A percentile compares a stretch with the other conserved stretches of the same genome.
Conservation (phyloP, 2,797 vertebrate species). For the Parauchenoglanis punctatus region DNA sequence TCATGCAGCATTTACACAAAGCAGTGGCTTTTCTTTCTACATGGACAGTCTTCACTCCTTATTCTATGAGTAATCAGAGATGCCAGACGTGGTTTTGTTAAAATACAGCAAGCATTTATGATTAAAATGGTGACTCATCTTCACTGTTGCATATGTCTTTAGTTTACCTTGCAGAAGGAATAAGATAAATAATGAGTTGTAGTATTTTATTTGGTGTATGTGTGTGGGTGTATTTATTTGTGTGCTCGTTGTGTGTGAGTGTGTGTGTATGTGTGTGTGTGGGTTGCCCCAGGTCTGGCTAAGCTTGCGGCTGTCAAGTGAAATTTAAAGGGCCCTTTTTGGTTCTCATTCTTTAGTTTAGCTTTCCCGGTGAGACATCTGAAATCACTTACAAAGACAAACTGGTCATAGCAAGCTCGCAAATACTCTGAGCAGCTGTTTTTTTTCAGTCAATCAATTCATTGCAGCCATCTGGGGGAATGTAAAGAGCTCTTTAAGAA, state of each 20-base stretch:
- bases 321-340: constrained; percentile 58
- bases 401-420: constrained; percentile 81
- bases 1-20: constrained; percentile 23
- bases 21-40: neutral
- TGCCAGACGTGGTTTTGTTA: neutral
- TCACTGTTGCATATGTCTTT: constrained; percentile 5
- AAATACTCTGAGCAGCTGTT: constrained; percentile 77
- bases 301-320: constrained; percentile 54
- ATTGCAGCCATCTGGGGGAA: constrained; percentile 51
- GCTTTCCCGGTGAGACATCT: constrained; percentile 81
- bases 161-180: constrained; percentile 17
- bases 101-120: constrained; percentile 22
- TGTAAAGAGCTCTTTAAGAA: constrained; percentile 30
- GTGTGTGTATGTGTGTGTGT: constrained; percentile 9
- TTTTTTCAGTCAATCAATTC: constrained; percentile 76
- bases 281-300: constrained; percentile 50
- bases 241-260: constrained; percentile 5
- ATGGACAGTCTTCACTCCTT: neutral
- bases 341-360: constrained; percentile 57
- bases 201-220: constrained; percentile 16
- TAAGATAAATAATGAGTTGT: constrained; percentile 23
- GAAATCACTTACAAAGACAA: constrained; percentile 83
- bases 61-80: constrained; percentile 18
- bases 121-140: constrained; percentile 29
- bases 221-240: constrained; percentile 7